These are phyloP conservation scores for Taphrorychus bicolor DNA, from an alignment of 2,888 invertebrate species.

Conservation along the genomic window DNA sequence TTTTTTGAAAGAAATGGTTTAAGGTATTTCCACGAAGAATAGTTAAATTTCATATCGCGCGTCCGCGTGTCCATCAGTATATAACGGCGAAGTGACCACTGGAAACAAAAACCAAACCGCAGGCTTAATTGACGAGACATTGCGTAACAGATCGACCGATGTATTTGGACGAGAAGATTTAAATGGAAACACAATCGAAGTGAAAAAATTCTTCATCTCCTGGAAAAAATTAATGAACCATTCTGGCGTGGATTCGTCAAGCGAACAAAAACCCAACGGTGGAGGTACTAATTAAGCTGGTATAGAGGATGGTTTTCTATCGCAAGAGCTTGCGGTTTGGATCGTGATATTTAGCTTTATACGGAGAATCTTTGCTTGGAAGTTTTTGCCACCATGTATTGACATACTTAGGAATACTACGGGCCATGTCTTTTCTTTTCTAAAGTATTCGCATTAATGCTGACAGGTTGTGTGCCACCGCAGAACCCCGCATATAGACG, in stretches of 20 bases:
- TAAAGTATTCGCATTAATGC: not conserved
- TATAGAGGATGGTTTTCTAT: constrained; percentile 22
- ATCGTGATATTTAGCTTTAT: constrained; percentile 10
- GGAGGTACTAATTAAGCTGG: constrained; percentile 23
- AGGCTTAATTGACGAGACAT: constrained; percentile 28
- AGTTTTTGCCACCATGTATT: not conserved
- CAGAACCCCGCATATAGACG: not conserved
- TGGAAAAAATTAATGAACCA: constrained; percentile 34
- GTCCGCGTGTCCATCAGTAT: not conserved
- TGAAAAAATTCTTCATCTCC: constrained; percentile 19
- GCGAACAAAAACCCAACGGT: constrained; percentile 19
- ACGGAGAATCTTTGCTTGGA: not conserved
- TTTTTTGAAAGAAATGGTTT: not conserved
- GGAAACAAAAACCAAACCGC: constrained; percentile 18
- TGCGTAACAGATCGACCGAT: constrained; percentile 21
- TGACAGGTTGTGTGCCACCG: not conserved
- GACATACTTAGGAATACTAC: not conserved
- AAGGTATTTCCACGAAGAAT: no score
- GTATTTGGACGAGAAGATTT: constrained; percentile 22
- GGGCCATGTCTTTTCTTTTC: not conserved
- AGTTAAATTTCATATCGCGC: not conserved
- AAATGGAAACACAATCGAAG: constrained; percentile 21
- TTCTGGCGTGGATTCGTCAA: constrained; percentile 31
- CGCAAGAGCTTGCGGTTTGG: constrained; percentile 9
- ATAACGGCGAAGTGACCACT: not conserved